Percentiles rank a stretch among this genome's conserved stretches.
Conservation (phyloP, 2,113 vertebrate genomes). For the Odocoileus virginianus region DNA sequence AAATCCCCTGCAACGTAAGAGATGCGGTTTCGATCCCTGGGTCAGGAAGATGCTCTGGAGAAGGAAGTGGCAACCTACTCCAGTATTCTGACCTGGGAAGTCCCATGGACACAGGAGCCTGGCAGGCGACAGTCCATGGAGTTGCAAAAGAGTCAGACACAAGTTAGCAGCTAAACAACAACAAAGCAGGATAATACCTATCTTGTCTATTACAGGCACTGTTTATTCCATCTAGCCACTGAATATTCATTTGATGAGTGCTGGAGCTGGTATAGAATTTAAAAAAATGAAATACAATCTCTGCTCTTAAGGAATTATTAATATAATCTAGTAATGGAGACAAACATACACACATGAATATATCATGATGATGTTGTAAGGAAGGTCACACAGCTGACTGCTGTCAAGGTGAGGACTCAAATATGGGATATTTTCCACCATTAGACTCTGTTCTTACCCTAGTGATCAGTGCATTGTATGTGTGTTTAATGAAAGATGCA, state of each 20-base stretch:
- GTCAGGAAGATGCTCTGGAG: neutral
- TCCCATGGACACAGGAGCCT: neutral
- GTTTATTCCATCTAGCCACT: neutral
- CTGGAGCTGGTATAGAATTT: neutral
- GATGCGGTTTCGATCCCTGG: neutral
- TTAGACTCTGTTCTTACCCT: neutral
- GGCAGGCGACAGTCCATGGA: neutral
- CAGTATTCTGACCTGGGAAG: neutral
- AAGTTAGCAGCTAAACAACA: neutral
- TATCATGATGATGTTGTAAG: neutral
- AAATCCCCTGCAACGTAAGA: neutral
- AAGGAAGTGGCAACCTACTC: neutral
- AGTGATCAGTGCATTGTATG: neutral
- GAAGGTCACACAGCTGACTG: neutral
- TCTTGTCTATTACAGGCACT: neutral
- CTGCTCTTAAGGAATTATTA: neutral
- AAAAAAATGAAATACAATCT: neutral
- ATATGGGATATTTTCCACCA: neutral
- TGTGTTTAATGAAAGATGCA: slow-evolving; percentile 3
- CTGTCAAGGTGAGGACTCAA: neutral
- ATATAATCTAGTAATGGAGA: neutral
- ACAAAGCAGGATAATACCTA: neutral
- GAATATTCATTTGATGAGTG: neutral
- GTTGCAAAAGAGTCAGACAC: neutral
- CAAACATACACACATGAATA: neutral